Base-by-base conservation (phyloP, 2,113 vertebrate species). In the Bubo scandiacus region DNA sequence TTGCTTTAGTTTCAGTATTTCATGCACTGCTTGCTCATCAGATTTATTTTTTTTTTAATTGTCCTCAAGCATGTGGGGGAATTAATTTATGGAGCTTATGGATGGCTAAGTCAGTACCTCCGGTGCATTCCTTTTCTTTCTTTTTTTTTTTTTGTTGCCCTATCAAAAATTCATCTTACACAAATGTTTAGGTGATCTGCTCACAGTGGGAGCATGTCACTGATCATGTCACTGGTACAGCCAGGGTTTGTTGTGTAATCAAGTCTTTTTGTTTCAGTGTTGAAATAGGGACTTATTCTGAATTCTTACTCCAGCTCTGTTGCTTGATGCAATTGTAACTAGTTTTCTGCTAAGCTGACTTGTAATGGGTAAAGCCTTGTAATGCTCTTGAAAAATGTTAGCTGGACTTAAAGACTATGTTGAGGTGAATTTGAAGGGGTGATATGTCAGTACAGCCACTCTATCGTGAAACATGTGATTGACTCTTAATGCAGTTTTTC, bases 191-290 rank as follows among this genome's bases (percentile, higher is more conserved):
- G 11, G 15, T 38, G 7, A 51, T 74, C 26, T 86, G 10, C 22
- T 58, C 20, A 36, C 18, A 55, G 13, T 66, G 27, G 21, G 27
- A 88, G 6, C 20, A 2, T 52, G 12, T 29, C 19, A 16, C 11
- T 51, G 40, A 34, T 58, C 22, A 18, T 27, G 7, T 36, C 26
- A 32, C 9, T 54, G 49, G 23, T 86, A 34, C 6, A 67, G 47
- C 7, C 12, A 32, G 9, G 32, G 19, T 59, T 45, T 89, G 38
- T 30, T 63, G 6, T 0, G 0, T 65, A 36, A 55, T 67, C 10
- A 66, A n/a, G 10, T 55, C 10, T 6, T 49, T 42, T 68, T 77
- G 42, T 52, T 86, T 80, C 15, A 72, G 8, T 62, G 12, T 38
- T 81, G 43, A 80, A 42, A 71, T 38, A 67, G 12, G 30, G 26